phyloP scores from a whole-genome alignment of 2,888 invertebrate species.

The Amiota communis region DNA sequence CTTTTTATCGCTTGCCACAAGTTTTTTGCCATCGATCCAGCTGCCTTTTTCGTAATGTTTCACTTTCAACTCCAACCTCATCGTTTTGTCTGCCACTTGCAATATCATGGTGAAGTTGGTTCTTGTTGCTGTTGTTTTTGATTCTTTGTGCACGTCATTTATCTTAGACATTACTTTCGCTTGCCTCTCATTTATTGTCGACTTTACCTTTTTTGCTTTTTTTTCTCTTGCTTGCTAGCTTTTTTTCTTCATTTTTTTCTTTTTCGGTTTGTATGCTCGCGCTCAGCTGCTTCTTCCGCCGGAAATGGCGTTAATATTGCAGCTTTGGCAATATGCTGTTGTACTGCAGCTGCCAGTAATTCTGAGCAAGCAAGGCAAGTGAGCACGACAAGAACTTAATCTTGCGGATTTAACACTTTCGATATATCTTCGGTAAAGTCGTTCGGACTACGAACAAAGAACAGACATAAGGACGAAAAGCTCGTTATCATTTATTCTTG shows the following conservation, averaged over 20 bases:
- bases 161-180: constrained; percentile 54
- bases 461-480: no score
- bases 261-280: constrained; percentile 42
- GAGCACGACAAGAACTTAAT: constrained; percentile 61
- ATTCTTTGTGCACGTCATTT: constrained; percentile 64
- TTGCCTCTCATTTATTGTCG: constrained; percentile 40
- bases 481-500: no score
- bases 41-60: neutral
- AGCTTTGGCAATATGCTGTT: constrained; percentile 52
- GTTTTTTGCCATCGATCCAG: constrained; percentile 26
- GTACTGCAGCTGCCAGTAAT: constrained; percentile 66
- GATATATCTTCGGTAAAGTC: constrained; percentile 58
- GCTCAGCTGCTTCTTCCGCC: constrained; percentile 65
- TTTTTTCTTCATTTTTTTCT: constrained; percentile 7
- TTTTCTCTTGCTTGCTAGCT: constrained; percentile 35
- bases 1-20: constrained; percentile 63
- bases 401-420: constrained; percentile 67
- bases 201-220: constrained; percentile 35
- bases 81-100: constrained; percentile 36
- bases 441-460: neutral
- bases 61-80: neutral
- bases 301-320: constrained; percentile 68
- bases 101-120: constrained; percentile 30
- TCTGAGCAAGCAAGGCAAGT: neutral
- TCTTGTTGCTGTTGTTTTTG: constrained; percentile 48